Percentiles rank a stretch among this genome's conserved stretches.
Evolutionary conservation across 2,113 vertebrate species (phyloP).

Genomic region (Alligator sinensis): DNA sequence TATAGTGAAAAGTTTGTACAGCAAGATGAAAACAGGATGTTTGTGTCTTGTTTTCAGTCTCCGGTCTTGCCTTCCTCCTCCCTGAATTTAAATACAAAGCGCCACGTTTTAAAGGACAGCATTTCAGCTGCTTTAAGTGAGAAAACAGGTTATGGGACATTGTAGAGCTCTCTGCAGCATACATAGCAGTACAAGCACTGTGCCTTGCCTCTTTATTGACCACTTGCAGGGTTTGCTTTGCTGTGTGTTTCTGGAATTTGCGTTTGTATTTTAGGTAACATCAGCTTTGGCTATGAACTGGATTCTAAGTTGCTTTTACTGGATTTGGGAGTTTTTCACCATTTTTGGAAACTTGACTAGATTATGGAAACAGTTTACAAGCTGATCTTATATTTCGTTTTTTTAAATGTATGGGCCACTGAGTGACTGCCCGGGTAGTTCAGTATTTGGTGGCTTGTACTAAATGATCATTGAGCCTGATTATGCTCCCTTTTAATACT

Average conservation of each 20-base stretch:
- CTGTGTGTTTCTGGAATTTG: background rate
- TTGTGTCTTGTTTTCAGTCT: background rate
- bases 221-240: background rate
- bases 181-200: background rate
- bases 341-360: background rate
- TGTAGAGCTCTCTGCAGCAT: background rate
- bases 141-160: background rate
- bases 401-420: background rate
- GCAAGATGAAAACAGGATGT: background rate
- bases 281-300: background rate
- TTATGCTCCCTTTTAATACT: background rate
- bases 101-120: background rate
- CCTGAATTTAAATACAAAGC: background rate
- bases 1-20: background rate
- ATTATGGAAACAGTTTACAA: background rate
- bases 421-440: background rate
- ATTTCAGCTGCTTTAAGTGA: constrained; percentile 33
- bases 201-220: background rate
- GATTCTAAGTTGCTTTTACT: background rate
- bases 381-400: background rate
- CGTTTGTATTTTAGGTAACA: constrained; percentile 12
- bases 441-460: background rate
- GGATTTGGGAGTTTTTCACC: background rate
- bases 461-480: background rate
- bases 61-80: background rate